phyloP scores from a whole-genome alignment of 2,113 vertebrate species.

The Laterallus jamaicensis region DNA sequence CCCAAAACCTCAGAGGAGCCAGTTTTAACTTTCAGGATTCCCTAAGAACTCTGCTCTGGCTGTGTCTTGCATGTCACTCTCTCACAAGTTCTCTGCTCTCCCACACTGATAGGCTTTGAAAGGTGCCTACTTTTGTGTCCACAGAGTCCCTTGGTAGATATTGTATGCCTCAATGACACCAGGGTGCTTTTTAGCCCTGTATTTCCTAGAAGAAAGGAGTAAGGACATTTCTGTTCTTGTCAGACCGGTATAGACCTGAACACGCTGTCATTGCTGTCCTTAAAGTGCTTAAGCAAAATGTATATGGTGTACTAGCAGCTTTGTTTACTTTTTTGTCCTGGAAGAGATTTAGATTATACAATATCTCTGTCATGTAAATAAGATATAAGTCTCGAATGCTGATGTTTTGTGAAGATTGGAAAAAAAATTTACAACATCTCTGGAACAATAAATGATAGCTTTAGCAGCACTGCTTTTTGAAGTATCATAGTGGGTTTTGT shows the following conservation, averaged over 20 bases:
- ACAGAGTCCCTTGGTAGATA: not conserved
- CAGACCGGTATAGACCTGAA: not conserved
- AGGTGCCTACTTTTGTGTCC: not conserved
- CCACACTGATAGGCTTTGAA: not conserved
- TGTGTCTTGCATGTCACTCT: not conserved
- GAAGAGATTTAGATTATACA: not conserved
- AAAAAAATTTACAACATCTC: not conserved
- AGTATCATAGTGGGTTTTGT: not conserved
- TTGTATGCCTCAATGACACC: not conserved
- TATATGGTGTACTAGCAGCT: not conserved
- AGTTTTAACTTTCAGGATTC: not conserved
- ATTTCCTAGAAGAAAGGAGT: not conserved
- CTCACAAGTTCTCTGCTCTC: not conserved
- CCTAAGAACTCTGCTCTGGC: not conserved
- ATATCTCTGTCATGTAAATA: not conserved
- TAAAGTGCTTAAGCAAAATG: not conserved
- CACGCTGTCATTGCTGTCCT: not conserved
- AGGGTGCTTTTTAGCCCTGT: not conserved
- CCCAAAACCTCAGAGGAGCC: rapidly evolving
- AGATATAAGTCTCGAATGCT: not conserved
- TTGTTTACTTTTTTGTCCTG: not conserved
- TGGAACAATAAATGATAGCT: not conserved
- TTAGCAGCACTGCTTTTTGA: not conserved
- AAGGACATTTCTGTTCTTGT: not conserved
- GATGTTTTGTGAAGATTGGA: not conserved